These are phyloP conservation scores for Mustela erminea DNA, from an alignment of 2,797 vertebrate genomes.

Conservation along the genomic window DNA sequence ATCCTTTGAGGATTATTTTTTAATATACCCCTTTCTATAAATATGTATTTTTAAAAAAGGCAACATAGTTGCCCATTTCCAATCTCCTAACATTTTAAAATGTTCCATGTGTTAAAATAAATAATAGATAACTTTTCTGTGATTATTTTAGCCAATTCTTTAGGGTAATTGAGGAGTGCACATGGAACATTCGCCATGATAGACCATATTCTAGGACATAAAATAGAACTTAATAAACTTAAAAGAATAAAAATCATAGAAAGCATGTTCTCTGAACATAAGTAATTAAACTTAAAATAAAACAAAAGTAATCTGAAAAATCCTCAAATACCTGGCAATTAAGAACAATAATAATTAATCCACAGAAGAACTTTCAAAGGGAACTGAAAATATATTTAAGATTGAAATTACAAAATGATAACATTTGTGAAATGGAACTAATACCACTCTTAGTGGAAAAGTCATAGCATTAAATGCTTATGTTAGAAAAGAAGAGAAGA, in stretches of 20 bases:
- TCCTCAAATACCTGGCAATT: neutral
- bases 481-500: neutral
- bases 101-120: neutral
- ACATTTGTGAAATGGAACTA: neutral
- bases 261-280: neutral
- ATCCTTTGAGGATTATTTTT: neutral
- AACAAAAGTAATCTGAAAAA: neutral
- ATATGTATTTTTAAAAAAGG: neutral
- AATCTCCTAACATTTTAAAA: neutral
- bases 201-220: neutral
- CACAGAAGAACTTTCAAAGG: neutral
- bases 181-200: neutral
- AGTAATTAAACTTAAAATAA: neutral
- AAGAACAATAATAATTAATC: neutral
- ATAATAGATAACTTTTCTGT: neutral
- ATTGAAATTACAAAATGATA: conserved; percentile 3
- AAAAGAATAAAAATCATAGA: neutral
- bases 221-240: neutral
- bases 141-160: neutral
- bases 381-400: neutral
- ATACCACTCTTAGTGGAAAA: neutral
- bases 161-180: neutral
- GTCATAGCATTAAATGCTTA: neutral
- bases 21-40: neutral
- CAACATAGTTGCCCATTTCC: neutral